phyloP scores from a whole-genome alignment of 1,140 invertebrate genomes.

The Chrysoperla carnea region DNA sequence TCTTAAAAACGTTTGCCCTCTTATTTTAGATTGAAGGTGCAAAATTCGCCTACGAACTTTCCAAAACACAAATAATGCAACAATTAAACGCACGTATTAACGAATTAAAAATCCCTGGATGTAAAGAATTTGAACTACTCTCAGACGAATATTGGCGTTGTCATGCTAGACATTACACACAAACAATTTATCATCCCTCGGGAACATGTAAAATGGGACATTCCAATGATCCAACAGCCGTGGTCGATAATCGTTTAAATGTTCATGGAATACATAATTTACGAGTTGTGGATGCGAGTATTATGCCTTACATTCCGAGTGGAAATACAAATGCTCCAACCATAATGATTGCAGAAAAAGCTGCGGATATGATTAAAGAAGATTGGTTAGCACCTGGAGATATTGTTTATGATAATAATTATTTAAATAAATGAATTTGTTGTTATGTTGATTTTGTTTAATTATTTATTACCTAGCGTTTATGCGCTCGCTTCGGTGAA shows the following conservation, averaged over 20 bases:
- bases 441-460: too few relatives aligned
- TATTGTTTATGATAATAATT: neutral
- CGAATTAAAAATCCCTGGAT: conserved; percentile 37
- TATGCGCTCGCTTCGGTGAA: too few relatives aligned
- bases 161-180: conserved; percentile 42
- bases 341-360: conserved; percentile 79
- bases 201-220: conserved; percentile 36
- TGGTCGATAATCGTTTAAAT: conserved; percentile 9
- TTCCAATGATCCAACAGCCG: conserved; percentile 4
- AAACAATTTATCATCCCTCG: conserved; percentile 48
- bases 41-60: conserved; percentile 42
- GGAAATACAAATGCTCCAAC: conserved; percentile 74
- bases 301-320: conserved; percentile 24
- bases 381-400: conserved; percentile 29
- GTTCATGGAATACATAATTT: conserved; percentile 7
- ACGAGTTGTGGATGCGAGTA: conserved; percentile 9
- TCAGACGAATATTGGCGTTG: conserved; percentile 55
- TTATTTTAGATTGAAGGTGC: conserved; percentile 45
- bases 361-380: conserved; percentile 61
- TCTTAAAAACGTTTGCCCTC: too few relatives aligned
- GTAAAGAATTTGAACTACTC: conserved; percentile 29
- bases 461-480: too few relatives aligned
- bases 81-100: conserved; percentile 42
- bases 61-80: conserved; percentile 39
- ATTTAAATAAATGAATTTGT: neutral